Percentiles rank a stretch among this genome's conserved stretches.
Conservation (phyloP, 2,888 invertebrate genomes). For the Eupithecia inturbata region DNA sequence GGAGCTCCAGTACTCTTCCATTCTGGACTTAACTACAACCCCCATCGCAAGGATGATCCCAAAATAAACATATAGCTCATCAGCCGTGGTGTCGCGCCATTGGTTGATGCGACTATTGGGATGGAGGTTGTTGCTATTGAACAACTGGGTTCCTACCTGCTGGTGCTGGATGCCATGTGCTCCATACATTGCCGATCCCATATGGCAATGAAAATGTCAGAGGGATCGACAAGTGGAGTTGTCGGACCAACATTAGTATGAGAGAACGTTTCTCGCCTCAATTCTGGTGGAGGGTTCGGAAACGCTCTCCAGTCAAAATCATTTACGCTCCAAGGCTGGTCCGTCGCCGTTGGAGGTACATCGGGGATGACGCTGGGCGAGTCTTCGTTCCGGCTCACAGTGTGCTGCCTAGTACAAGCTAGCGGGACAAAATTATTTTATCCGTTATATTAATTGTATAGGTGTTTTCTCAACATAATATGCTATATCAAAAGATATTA, state of each 20-base stretch:
- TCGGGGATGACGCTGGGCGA: too few relatives aligned
- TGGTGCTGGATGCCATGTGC: neutral
- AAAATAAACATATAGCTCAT: constrained; percentile 2
- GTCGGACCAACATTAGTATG: constrained; percentile 38
- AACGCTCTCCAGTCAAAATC: too few relatives aligned
- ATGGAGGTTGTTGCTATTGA: too few relatives aligned
- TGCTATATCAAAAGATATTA: too few relatives aligned
- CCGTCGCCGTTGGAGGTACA: too few relatives aligned
- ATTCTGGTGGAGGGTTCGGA: constrained; percentile 29
- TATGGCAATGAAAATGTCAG: constrained; percentile 4
- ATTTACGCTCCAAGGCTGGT: too few relatives aligned
- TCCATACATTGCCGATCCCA: constrained; percentile 41
- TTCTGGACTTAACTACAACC: constrained; percentile 1
- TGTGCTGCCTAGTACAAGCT: too few relatives aligned
- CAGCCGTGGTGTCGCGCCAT: constrained; percentile 3
- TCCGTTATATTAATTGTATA: too few relatives aligned
- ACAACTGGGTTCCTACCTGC: constrained; percentile 4
- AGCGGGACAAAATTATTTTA: too few relatives aligned
- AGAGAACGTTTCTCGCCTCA: constrained; percentile 37
- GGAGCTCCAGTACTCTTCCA: constrained; percentile 1
- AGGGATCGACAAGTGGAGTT: constrained; percentile 8
- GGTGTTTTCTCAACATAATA: too few relatives aligned
- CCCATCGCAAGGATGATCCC: neutral
- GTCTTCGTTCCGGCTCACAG: too few relatives aligned
- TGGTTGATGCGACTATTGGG: neutral